Conservation (phyloP, 37 sponge, comb jelly and placozoan genomes). For the Haliclona indistincta region DNA sequence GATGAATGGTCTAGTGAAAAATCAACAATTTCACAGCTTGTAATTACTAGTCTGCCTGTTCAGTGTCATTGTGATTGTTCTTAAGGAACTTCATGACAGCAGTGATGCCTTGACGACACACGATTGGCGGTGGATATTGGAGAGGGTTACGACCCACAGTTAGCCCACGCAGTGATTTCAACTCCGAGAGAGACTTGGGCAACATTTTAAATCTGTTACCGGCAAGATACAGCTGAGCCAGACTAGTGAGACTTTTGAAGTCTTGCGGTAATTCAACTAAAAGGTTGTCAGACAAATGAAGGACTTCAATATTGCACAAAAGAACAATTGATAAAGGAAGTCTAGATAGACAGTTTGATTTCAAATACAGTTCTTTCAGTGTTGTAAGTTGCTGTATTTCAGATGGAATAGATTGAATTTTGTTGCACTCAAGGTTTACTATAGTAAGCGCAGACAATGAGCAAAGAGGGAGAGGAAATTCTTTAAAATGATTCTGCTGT, state of each 20-base stretch:
- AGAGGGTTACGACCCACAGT: slow-evolving; percentile 51
- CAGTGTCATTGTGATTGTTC: too few species aligned
- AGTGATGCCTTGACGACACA: slow-evolving; percentile 31
- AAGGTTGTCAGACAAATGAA: slow-evolving; percentile 38
- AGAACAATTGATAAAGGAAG: slow-evolving; percentile 20
- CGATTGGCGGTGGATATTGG: slow-evolving; percentile 49
- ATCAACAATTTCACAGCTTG: too few species aligned
- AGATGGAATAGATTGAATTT: slow-evolving; percentile 19
- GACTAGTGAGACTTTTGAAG: slow-evolving; percentile 17
- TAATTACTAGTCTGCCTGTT: too few species aligned
- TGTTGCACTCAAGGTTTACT: slow-evolving; percentile 45
- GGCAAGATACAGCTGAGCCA: slow-evolving; percentile 49
- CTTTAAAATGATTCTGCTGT: slow-evolving; percentile 28
- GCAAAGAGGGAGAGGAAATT: slow-evolving; percentile 24
- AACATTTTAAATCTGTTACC: slow-evolving; percentile 35
- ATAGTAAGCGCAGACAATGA: not conserved
- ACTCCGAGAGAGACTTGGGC: slow-evolving; percentile 15
- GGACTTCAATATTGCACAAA: slow-evolving; percentile 24
- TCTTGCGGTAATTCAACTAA: slow-evolving; percentile 18
- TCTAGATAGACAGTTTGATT: slow-evolving; percentile 7
- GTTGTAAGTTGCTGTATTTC: slow-evolving; percentile 32
- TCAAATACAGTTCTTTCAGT: slow-evolving; percentile 29
- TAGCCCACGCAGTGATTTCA: slow-evolving; percentile 30
- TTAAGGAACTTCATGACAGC: slow-evolving; percentile 7
- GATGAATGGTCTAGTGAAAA: too few species aligned